Percentiles rank a stretch among this genome's conserved stretches.
phyloP scores from a whole-genome alignment of 2,113 vertebrate genomes.

The Cephalopholis sonnerati region DNA sequence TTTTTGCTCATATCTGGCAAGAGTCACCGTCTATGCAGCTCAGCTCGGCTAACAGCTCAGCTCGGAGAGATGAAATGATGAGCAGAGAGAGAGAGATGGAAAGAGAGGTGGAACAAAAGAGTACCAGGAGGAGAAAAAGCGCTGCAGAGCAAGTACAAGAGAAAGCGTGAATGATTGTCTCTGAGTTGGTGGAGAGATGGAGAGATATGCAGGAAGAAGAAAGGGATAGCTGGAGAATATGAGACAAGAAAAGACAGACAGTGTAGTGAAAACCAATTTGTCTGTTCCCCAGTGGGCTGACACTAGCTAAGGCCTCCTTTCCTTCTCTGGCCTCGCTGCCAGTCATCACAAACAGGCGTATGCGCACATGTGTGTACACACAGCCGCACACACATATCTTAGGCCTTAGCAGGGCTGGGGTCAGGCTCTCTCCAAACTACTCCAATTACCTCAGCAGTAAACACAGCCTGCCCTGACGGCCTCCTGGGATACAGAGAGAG shows the following conservation, averaged over 20 bases:
- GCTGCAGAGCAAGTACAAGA: slow-evolving; percentile 39
- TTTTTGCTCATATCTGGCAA: slow-evolving; percentile 63
- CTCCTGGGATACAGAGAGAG: slow-evolving; percentile 70
- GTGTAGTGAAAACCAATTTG: slow-evolving; percentile 79
- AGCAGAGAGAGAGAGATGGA: slow-evolving; percentile 32
- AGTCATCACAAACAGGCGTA: slow-evolving; percentile 68
- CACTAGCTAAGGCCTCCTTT: slow-evolving; percentile 74
- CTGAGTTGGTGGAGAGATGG: slow-evolving; percentile 58
- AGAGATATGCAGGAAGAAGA: slow-evolving; percentile 55
- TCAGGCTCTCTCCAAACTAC: slow-evolving; percentile 76
- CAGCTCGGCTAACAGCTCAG: slow-evolving; percentile 36
- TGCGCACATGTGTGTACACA: neutral
- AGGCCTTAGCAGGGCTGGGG: slow-evolving; percentile 62
- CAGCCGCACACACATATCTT: slow-evolving; percentile 22
- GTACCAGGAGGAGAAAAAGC: slow-evolving; percentile 40
- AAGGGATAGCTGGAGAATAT: slow-evolving; percentile 58
- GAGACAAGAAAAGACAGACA: slow-evolving; percentile 71
- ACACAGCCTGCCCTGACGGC: slow-evolving; percentile 69
- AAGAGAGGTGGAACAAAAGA: slow-evolving; percentile 56
- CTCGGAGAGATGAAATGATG: slow-evolving; percentile 62
- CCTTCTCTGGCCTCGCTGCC: slow-evolving; percentile 73
- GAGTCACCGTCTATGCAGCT: slow-evolving; percentile 39
- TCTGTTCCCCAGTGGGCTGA: slow-evolving; percentile 76
- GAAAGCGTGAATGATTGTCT: slow-evolving; percentile 66
- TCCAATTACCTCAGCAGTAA: slow-evolving; percentile 83